Conservation (phyloP, 2,888 invertebrate species). For the Sclerodermus sp. region DNA sequence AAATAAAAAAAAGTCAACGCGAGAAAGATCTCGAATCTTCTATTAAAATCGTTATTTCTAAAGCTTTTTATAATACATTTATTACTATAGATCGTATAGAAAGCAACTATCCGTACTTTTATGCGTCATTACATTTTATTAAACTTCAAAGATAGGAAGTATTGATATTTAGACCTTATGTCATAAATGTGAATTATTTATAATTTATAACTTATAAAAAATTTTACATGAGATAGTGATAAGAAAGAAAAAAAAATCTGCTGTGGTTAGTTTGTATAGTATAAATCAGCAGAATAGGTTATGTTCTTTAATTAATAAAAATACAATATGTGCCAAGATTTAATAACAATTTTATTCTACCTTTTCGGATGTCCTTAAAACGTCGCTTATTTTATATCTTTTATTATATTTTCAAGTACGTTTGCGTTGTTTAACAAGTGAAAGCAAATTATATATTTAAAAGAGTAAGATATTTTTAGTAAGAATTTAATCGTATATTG, state of each 20-base stretch:
- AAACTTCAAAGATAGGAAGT: background rate
- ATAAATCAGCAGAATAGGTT: background rate
- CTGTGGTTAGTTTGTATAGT: conserved; percentile 5
- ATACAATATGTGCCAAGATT: conserved; percentile 11
- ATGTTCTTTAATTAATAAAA: conserved; percentile 2
- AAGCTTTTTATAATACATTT: too few species aligned
- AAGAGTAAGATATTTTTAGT: too few species aligned
- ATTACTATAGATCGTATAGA: too few species aligned
- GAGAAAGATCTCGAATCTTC: too few species aligned
- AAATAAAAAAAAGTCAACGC: conserved; percentile 15
- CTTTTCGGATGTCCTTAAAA: background rate
- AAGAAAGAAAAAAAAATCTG: conserved; percentile 5
- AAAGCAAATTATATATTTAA: too few species aligned
- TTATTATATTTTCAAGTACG: too few species aligned
- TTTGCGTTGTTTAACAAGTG: too few species aligned
- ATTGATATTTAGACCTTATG: background rate
- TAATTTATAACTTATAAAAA: background rate
- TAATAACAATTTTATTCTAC: conserved; percentile 5
- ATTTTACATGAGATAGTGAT: conserved; percentile 7
- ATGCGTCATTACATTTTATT: conserved; percentile 1
- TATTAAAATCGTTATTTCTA: too few species aligned
- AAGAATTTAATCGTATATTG: too few species aligned
- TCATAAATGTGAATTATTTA: background rate
- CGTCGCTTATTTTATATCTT: too few species aligned
- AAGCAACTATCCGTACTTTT: background rate